Base-by-base conservation (phyloP, 2,888 invertebrate species). In the Morpho helenor region DNA sequence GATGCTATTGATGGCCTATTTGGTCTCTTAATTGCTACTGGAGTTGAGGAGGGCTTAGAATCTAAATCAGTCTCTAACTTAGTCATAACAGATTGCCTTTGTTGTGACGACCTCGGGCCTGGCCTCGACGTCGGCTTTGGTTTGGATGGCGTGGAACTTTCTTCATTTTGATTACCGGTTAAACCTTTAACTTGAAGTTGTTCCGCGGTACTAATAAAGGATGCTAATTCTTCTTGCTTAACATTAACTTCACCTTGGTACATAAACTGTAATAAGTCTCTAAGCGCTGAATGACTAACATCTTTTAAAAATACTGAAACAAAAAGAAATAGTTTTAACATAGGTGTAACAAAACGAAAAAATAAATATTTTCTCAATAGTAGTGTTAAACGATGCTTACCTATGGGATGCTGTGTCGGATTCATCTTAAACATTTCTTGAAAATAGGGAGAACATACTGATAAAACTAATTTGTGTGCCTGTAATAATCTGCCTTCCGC, bases 341-440 rank as follows among this genome's bases (percentile, higher is more conserved):
- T 23, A 23, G n/a, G 45, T 51, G 61, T 48, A 16, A 9, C 46
- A 51, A 47, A 23, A 16, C 16, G 16, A 16, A 52, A 56, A 46
- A 23, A 52, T 16, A 59, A 52, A 52, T 43, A 43, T 3, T 7
- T 10, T 56, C 16, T 55, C 4, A 43, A 43, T 40, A 7, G 7
- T 7, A 5, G 2, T 22, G 8, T 7, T 3, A 31, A 7, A 8
- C 40, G 41, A 7, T 49, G 71, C 88, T 81, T 83, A 93, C 94
- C 93, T 91, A 93, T 92, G 70, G 93, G 93, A 88, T 93, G 93
- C 76, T 93, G 92, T 78, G 93, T 93, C 69, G 93, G 92, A 80
- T 93, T 93, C 93, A 93, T 92, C 85, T 93, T 93, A 87, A 94
- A 94, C 92, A 94, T 93, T 87, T 93, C 93, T 81, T 94, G 93